Conservation (phyloP, 2,888 invertebrate species). For the Leucophenga maculata region DNA sequence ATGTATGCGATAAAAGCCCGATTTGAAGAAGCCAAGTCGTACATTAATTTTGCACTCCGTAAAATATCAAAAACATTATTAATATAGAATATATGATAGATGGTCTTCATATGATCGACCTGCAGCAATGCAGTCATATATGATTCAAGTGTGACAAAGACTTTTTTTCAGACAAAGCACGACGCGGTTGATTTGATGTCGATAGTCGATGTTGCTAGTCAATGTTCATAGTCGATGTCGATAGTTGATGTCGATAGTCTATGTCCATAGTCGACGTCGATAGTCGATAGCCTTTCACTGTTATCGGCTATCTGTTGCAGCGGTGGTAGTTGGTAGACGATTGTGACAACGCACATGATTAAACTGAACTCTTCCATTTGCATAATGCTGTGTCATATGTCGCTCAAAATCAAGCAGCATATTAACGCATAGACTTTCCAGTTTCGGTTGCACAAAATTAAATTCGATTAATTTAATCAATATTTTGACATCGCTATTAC, state of each 20-base stretch:
- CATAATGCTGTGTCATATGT: slow-evolving; percentile 62
- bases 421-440: slow-evolving; percentile 58
- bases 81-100: slow-evolving; percentile 88
- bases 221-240: too few species aligned
- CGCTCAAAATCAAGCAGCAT: slow-evolving; percentile 64
- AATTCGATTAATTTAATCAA: slow-evolving; percentile 36
- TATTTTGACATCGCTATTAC: too few species aligned
- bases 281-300: neutral
- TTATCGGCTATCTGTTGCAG: slow-evolving; percentile 20
- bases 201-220: neutral
- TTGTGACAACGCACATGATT: slow-evolving; percentile 53
- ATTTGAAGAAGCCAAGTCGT: slow-evolving; percentile 76
- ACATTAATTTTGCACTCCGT: slow-evolving; percentile 76
- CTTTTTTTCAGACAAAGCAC: slow-evolving; percentile 75
- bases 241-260: too few species aligned
- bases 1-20: slow-evolving; percentile 77
- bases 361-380: slow-evolving; percentile 15
- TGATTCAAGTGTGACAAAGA: slow-evolving; percentile 83
- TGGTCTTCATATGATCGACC: slow-evolving; percentile 84
- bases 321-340: slow-evolving; percentile 38
- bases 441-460: slow-evolving; percentile 53
- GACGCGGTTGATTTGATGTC: slow-evolving; percentile 33
- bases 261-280: too few species aligned
- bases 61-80: slow-evolving; percentile 82
- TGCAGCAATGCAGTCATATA: slow-evolving; percentile 85